These are phyloP conservation scores for Phycodurus eques DNA, from an alignment of 2,113 vertebrate genomes.

Conservation along the genomic window DNA sequence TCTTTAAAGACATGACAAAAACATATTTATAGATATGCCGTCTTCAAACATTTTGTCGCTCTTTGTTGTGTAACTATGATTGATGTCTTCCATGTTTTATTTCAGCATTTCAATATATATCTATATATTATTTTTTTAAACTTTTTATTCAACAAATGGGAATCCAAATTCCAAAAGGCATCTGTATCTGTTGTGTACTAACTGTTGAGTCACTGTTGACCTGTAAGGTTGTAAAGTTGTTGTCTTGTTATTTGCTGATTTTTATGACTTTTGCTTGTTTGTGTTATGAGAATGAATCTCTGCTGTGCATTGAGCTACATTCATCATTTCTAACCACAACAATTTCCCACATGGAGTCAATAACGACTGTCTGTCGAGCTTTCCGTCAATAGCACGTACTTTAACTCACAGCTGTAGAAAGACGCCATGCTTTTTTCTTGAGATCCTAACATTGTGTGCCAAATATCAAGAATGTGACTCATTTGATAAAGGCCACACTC, in stretches of 20 bases:
- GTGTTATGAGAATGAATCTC: background rate
- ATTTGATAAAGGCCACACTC: conserved; percentile 30
- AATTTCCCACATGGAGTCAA: conserved; percentile 12
- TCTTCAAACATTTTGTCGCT: background rate
- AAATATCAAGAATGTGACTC: conserved; percentile 34
- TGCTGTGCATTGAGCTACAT: background rate
- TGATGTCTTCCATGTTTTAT: background rate
- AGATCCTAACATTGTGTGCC: conserved; percentile 30
- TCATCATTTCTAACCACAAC: conserved; percentile 2
- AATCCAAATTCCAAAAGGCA: conserved; percentile 1
- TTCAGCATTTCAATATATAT: background rate
- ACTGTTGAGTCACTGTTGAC: background rate
- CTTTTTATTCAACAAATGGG: background rate
- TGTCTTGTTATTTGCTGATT: conserved; percentile 16
- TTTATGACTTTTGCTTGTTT: conserved; percentile 7
- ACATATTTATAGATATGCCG: background rate
- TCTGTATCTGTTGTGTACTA: background rate
- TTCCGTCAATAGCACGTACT: conserved; percentile 25
- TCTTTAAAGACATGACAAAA: too few relatives aligned
- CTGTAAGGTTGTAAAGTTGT: conserved; percentile 4
- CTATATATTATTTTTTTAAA: background rate
- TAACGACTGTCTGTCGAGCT: conserved; percentile 4
- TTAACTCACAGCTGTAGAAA: conserved; percentile 28
- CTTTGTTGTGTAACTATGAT: background rate
- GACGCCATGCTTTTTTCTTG: conserved; percentile 24